Conservation (phyloP, 23 tunicate genomes). For the Clavelina lepadiformis region DNA sequence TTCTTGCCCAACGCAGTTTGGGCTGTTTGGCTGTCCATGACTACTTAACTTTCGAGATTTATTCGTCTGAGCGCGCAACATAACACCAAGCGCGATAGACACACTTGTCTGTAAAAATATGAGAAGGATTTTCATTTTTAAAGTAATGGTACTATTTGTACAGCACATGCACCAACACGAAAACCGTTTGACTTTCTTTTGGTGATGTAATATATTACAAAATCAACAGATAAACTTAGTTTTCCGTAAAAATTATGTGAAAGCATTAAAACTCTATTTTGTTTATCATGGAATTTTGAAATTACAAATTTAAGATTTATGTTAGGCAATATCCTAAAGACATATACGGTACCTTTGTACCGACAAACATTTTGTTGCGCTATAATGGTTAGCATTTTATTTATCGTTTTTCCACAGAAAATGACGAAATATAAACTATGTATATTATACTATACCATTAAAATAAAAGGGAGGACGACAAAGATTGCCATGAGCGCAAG, state of each 20-base stretch:
- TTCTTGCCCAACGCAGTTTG: too few relatives aligned
- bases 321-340: too few relatives aligned
- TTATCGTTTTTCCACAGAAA: neutral
- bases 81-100: slow-evolving; percentile 1
- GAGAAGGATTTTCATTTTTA: neutral
- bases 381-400: neutral
- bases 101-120: slow-evolving; percentile 2
- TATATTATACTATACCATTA: slow-evolving; percentile 17
- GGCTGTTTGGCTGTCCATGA: too few relatives aligned
- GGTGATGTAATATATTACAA: too few relatives aligned
- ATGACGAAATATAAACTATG: neutral
- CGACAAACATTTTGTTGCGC: too few relatives aligned
- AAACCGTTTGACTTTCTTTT: too few relatives aligned
- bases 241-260: too few relatives aligned
- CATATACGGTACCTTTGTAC: too few relatives aligned
- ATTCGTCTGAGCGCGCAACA: neutral
- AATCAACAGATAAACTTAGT: too few relatives aligned
- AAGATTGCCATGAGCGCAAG: neutral
- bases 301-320: too few relatives aligned
- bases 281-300: too few relatives aligned
- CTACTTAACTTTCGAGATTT: slow-evolving; percentile 1
- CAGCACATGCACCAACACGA: neutral
- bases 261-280: too few relatives aligned
- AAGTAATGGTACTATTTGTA: neutral
- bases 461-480: slow-evolving; percentile 5